Conservation (phyloP, 2,888 invertebrate genomes). For the Hoplodrina ambigua region DNA sequence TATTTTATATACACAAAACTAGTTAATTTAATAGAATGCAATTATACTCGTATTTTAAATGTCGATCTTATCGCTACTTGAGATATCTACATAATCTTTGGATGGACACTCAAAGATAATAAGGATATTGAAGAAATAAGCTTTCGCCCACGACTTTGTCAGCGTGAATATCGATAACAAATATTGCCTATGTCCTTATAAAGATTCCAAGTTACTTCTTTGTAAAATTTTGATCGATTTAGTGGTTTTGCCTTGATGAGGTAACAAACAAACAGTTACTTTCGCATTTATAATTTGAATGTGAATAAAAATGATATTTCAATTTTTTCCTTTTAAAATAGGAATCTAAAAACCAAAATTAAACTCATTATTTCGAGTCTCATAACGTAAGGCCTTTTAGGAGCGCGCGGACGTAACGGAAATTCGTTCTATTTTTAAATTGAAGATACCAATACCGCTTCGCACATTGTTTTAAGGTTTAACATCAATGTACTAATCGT, state of each 20-base stretch:
- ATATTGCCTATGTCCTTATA: no score
- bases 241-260: background rate
- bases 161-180: background rate
- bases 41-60: conserved; percentile 14
- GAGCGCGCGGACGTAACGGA: no score
- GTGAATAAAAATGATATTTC: no score
- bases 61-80: conserved; percentile 17
- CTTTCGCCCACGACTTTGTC: background rate
- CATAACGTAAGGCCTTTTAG: no score
- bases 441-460: no score
- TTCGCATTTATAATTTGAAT: background rate
- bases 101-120: conserved; percentile 9
- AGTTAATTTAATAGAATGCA: background rate
- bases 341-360: no score
- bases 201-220: background rate
- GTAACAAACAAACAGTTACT: background rate
- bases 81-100: conserved; percentile 1
- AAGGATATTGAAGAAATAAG: background rate
- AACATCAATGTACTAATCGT: no score
- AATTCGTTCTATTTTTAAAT: no score
- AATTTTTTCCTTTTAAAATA: no score
- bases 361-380: no score
- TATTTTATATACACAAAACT: background rate
- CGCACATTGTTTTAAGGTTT: no score
- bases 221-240: no score